Base-by-base conservation (phyloP, 2,113 vertebrate species). In the Phalacrocorax brasilianus region DNA sequence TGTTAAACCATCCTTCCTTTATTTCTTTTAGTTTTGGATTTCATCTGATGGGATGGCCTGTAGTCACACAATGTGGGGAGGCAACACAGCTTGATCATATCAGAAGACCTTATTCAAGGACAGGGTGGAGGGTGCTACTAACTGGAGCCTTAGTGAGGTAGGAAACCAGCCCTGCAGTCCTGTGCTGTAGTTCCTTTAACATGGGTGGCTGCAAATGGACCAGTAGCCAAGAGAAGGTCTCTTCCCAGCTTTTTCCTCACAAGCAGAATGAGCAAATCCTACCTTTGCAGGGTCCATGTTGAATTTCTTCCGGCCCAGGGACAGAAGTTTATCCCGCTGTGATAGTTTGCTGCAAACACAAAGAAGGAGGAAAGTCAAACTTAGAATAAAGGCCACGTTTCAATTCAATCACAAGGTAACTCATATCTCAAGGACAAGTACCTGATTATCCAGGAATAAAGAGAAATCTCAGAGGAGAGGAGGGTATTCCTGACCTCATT, bases 231-330 rank as follows among this genome's bases (percentile, higher is more conserved):
- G 17, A 78, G n/a, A 67, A 68, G 16, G 14, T 91, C 55, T 85
- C 40, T 40, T 82, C 50, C 3, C 15, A 86, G 10, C 24, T 80
- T 75, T 49, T 18, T 79, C 47, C 40, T 70, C 52, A 14, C 2
- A 59, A 19, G 47, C 27, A 5, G n/a, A 71, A 82, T 21, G 3
- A 21, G 13, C 14, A 63, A 74, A 11, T 27, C 96, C 90, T 92
- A 99, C 99, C 98, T 99, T 99, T 91, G 97, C 95, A 38, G 99
- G 99, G 81, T 99, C 99, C 98, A 99, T 99, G 97, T 99, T 99
- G 97, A 99, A 99, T 92, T 99, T 99, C 96, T 99, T 99, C 85
- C 98, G 98, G 26, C 99, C 99, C 5, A 95, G 92, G 12, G 95
- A 97, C 50, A 99, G 97, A 62, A 97, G 95, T 96, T 99, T 99